phyloP scores from a whole-genome alignment of 2,797 vertebrate genomes.

The Hoplostethus atlanticus region DNA sequence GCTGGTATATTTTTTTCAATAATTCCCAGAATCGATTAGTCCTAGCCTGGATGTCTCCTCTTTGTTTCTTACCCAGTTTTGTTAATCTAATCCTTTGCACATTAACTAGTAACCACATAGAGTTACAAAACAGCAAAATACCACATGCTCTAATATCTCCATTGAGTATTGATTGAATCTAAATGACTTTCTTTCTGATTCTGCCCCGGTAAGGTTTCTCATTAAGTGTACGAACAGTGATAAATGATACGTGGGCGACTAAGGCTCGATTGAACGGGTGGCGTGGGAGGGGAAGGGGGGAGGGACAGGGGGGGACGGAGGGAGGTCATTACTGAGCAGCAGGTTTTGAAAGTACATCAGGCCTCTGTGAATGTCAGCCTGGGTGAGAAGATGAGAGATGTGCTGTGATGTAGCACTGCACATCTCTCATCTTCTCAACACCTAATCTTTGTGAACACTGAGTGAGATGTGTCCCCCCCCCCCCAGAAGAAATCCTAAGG shows the following conservation, averaged over 20 bases:
- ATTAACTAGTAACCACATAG: slow-evolving; percentile 19
- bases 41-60: background rate
- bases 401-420: slow-evolving; percentile 23
- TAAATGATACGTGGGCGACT: slow-evolving; percentile 58
- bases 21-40: background rate
- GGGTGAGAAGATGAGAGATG: slow-evolving; percentile 29
- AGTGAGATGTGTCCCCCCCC: slow-evolving; percentile 3
- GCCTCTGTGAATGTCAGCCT: slow-evolving; percentile 7
- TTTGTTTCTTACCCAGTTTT: background rate
- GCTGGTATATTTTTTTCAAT: background rate
- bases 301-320: background rate
- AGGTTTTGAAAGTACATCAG: slow-evolving; percentile 52
- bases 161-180: slow-evolving; percentile 74
- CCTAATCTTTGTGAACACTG: background rate
- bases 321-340: slow-evolving; percentile 51
- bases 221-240: slow-evolving; percentile 64
- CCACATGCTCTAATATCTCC: slow-evolving; percentile 60
- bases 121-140: slow-evolving; percentile 29
- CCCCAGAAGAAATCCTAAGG: background rate
- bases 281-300: background rate
- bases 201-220: slow-evolving; percentile 59
- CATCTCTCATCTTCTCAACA: background rate
- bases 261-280: slow-evolving; percentile 35
- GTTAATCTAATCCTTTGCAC: slow-evolving; percentile 30
- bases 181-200: slow-evolving; percentile 67